Evolutionary conservation across 2,113 vertebrate species (phyloP).

Genomic region (Embiotoca jacksoni): DNA sequence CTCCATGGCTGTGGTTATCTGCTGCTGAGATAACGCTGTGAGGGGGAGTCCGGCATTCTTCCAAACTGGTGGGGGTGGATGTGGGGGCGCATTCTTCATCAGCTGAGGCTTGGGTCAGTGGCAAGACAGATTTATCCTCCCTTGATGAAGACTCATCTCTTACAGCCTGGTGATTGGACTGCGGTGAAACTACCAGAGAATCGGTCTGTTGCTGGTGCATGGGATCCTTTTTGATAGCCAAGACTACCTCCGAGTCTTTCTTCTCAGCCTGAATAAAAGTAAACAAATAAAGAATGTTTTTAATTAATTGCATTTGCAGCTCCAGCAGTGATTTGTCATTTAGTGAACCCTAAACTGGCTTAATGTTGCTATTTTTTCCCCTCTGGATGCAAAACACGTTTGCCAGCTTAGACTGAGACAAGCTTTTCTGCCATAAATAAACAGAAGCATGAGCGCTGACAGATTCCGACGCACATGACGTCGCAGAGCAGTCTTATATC

Average conservation of each 20-base stretch:
- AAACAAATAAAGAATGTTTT: slow-evolving; percentile 54
- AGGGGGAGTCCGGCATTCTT: slow-evolving; percentile 24
- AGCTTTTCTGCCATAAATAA: slow-evolving; percentile 39
- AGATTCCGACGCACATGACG: not conserved
- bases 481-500: not conserved
- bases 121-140: slow-evolving; percentile 26
- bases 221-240: slow-evolving; percentile 28
- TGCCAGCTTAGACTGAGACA: slow-evolving; percentile 26
- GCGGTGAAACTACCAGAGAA: slow-evolving; percentile 23
- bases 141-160: slow-evolving; percentile 37
- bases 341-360: not conserved
- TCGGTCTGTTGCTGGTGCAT: slow-evolving; percentile 30
- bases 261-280: slow-evolving; percentile 60
- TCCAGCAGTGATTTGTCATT: slow-evolving; percentile 2
- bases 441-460: slow-evolving; percentile 16
- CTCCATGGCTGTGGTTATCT: slow-evolving; percentile 22
- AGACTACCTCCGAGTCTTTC: slow-evolving; percentile 45
- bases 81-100: slow-evolving; percentile 22
- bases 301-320: not conserved
- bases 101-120: slow-evolving; percentile 20
- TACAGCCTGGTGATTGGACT: slow-evolving; percentile 25
- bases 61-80: slow-evolving; percentile 15
- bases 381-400: slow-evolving; percentile 1
- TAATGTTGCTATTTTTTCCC: not conserved
- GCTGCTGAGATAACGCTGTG: slow-evolving; percentile 25